Percentiles rank a stretch among this genome's conserved stretches.
Conservation (phyloP, 2,797 vertebrate species). For the Glyptemys insculpta region DNA sequence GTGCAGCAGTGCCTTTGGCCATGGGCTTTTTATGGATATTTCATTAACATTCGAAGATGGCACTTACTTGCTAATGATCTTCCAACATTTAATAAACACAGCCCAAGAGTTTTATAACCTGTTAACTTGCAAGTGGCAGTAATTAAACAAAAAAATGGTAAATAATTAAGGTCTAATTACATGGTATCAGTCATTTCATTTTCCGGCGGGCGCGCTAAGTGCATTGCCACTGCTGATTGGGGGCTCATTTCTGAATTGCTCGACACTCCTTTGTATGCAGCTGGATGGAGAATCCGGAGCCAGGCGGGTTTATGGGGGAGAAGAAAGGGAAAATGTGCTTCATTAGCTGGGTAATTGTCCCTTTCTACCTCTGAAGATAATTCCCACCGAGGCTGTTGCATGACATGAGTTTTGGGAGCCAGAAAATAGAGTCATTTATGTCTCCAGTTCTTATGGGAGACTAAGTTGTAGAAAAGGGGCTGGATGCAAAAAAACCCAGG, state of each 20-base stretch:
- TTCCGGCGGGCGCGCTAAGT: conserved; percentile 68
- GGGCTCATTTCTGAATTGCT: conserved; percentile 44
- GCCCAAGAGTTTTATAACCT: conserved; percentile 84
- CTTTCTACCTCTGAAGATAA: conserved; percentile 59
- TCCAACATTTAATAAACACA: conserved; percentile 83
- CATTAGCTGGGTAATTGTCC: conserved; percentile 77
- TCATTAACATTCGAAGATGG: conserved; percentile 72
- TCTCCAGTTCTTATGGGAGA: neutral
- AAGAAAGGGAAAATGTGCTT: conserved; percentile 67
- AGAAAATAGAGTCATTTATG: conserved; percentile 28
- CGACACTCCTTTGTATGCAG: neutral
- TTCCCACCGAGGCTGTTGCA: conserved; percentile 54
- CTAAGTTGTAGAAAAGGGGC: neutral
- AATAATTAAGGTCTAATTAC: conserved; percentile 87
- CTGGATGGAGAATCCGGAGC: conserved; percentile 46
- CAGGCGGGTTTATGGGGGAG: conserved; percentile 63
- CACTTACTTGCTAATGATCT: conserved; percentile 75
- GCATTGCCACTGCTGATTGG: conserved; percentile 63
- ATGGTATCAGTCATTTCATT: conserved; percentile 83
- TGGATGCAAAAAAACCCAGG: neutral
- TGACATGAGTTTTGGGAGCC: conserved; percentile 53
- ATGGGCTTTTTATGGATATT: conserved; percentile 69
- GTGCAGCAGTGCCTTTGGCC: conserved; percentile 31
- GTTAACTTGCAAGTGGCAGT: conserved; percentile 84
- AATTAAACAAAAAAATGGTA: conserved; percentile 87